Evolutionary conservation across 2,113 vertebrate species (phyloP).

Genomic region (Malaclemys terrapin): DNA sequence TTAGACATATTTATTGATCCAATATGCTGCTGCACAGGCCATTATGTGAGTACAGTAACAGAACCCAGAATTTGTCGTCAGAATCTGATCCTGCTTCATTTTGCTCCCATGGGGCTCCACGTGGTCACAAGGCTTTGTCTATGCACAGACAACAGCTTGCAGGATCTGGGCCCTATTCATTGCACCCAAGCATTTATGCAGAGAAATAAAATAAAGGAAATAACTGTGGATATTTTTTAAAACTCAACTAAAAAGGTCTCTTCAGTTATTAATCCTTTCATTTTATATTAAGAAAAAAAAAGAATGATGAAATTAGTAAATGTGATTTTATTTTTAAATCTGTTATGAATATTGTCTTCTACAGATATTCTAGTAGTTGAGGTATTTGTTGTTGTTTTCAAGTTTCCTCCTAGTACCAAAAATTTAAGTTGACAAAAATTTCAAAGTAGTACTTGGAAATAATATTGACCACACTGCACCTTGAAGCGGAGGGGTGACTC

Average conservation of each 20-base stretch:
- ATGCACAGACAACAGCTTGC: neutral
- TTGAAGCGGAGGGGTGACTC: no score
- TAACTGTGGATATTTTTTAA: neutral
- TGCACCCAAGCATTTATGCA: neutral
- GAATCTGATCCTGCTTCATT: neutral
- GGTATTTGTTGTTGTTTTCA: no score
- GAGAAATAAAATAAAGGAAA: neutral
- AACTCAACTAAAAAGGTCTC: neutral
- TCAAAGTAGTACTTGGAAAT: neutral
- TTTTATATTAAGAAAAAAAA: neutral
- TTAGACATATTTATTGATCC: neutral
- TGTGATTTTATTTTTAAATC: neutral
- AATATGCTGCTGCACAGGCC: neutral
- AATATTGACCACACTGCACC: neutral
- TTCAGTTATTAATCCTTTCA: neutral
- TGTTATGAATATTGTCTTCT: rapidly evolving
- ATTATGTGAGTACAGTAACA: neutral
- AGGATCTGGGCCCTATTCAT: neutral
- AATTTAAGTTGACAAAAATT: neutral
- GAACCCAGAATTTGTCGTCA: neutral
- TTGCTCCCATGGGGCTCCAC: neutral
- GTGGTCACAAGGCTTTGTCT: neutral
- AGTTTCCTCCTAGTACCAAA: neutral
- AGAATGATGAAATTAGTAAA: neutral
- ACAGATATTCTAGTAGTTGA: neutral